A percentile compares a stretch with the other conserved stretches of the same genome.
Evolutionary conservation across 2,113 vertebrate species (phyloP).

Genomic region (Rallus limicola): DNA sequence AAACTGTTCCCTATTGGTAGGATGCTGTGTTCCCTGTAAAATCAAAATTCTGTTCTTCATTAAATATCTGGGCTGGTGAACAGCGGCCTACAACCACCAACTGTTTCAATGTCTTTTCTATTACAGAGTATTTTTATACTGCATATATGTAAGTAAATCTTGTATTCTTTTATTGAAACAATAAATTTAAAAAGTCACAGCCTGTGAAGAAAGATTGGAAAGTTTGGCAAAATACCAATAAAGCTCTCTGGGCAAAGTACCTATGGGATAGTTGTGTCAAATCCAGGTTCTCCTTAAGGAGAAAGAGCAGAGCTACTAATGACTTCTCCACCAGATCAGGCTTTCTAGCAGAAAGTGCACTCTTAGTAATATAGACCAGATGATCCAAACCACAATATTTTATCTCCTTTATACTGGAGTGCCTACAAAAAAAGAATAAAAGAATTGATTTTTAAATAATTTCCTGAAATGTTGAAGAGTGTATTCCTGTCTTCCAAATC

Average conservation of each 20-base stretch:
- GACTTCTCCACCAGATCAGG: fast-evolving
- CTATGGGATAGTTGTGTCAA: neutral
- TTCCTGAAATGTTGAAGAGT: neutral
- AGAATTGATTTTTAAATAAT: neutral
- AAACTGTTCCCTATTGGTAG: neutral
- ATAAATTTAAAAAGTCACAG: neutral
- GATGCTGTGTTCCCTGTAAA: neutral
- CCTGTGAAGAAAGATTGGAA: neutral
- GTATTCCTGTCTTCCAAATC: neutral
- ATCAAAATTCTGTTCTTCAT: neutral
- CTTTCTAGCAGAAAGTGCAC: neutral
- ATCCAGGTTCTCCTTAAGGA: neutral
- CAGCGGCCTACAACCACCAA: neutral
- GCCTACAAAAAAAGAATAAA: neutral
- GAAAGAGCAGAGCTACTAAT: neutral
- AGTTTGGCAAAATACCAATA: neutral
- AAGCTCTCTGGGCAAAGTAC: neutral
- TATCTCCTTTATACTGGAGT: neutral
- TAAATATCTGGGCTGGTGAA: neutral
- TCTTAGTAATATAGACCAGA: neutral
- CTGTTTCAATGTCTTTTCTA: neutral
- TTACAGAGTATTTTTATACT: neutral
- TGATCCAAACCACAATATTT: neutral
- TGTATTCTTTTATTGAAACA: neutral
- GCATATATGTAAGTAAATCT: neutral